Evolutionary conservation across 2,113 vertebrate genomes (phyloP).

Genomic region (Larimichthys polyactis): DNA sequence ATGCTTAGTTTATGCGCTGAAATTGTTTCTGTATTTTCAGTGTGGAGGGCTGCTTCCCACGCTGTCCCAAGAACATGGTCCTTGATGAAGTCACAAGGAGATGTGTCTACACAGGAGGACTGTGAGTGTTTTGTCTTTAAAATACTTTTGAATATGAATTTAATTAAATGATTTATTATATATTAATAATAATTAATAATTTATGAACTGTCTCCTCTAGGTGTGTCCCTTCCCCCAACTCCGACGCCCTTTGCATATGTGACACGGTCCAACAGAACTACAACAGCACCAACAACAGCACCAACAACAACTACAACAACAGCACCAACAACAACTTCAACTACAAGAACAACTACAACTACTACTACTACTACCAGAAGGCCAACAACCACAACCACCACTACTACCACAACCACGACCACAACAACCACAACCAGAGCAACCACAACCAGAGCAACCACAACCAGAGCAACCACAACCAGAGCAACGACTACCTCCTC

Average conservation of each 20-base stretch:
- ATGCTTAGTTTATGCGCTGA: conserved; percentile 14
- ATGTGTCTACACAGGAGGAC: conserved; percentile 95
- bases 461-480: conserved; percentile 1
- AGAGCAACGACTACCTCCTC: conserved; percentile 50
- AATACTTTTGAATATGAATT: neutral
- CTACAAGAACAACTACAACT: conserved; percentile 29
- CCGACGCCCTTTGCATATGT: conserved; percentile 84
- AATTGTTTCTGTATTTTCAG: conserved; percentile 78
- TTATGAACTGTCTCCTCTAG: conserved; percentile 45
- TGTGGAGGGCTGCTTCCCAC: conserved; percentile 96
- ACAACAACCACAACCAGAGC: conserved; percentile 34
- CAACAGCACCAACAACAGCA: conserved; percentile 60
- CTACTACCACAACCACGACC: conserved; percentile 3
- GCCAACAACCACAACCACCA: conserved; percentile 1
- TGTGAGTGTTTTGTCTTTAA: conserved; percentile 86
- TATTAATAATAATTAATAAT: no score
- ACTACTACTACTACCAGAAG: neutral
- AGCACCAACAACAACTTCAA: conserved; percentile 47
- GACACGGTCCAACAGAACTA: conserved; percentile 79
- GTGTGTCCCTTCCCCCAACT: conserved; percentile 83
- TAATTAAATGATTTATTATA: no score
- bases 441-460: conserved; percentile 12
- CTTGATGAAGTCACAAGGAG: conserved; percentile 95
- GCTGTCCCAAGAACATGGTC: conserved; percentile 95
- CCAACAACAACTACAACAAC: conserved; percentile 47